phyloP scores from a whole-genome alignment of 1,140 invertebrate genomes.

The Drosophila virilis region DNA sequence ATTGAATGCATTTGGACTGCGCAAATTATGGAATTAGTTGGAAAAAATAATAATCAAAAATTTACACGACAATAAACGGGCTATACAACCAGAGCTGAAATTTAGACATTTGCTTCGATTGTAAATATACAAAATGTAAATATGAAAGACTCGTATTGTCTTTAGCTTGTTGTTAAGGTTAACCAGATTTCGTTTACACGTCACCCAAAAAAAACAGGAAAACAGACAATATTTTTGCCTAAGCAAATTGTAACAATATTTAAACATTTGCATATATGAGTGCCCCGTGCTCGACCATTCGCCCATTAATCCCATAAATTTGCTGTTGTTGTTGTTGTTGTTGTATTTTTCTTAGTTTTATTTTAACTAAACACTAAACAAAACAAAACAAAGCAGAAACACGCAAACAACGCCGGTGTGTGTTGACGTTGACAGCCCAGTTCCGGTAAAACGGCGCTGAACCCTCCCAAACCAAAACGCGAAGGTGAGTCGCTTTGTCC shows the following conservation, averaged over 20 bases:
- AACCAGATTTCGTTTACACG: constrained; percentile 62
- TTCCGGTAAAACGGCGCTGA: constrained; percentile 38
- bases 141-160: constrained; percentile 28
- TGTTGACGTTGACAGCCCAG: constrained; percentile 43
- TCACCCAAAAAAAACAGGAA: constrained; percentile 55
- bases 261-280: constrained; percentile 37
- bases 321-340: constrained; percentile 38
- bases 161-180: constrained; percentile 58
- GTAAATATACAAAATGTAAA: constrained; percentile 50
- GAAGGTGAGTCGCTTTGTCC: constrained; percentile 45
- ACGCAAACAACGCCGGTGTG: constrained; percentile 26
- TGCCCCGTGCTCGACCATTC: constrained; percentile 21
- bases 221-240: constrained; percentile 32
- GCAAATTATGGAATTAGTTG: constrained; percentile 27
- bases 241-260: constrained; percentile 72
- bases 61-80: constrained; percentile 51
- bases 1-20: constrained; percentile 47
- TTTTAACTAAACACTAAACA: constrained; percentile 36
- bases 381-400: constrained; percentile 28
- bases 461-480: constrained; percentile 19
- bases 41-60: constrained; percentile 45
- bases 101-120: constrained; percentile 36
- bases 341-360: constrained; percentile 4
- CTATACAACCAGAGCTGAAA: constrained; percentile 7
- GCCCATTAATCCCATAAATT: constrained; percentile 53